Evolutionary conservation across 1,140 invertebrate genomes (phyloP).

Genomic region (Trichoplusia ni): DNA sequence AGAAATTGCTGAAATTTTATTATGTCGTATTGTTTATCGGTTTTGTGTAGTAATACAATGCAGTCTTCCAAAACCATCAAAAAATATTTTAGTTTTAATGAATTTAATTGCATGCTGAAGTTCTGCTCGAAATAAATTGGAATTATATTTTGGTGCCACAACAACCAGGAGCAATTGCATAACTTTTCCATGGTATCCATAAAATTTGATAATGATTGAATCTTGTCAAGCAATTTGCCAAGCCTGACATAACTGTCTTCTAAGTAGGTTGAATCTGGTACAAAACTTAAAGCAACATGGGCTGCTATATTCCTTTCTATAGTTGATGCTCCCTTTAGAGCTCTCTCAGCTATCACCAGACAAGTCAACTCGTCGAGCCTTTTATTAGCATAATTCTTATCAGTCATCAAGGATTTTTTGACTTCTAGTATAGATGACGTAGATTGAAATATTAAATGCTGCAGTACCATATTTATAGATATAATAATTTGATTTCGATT

Average conservation of each 20-base stretch:
- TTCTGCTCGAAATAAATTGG: conserved; percentile 89
- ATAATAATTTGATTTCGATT: conserved; percentile 83
- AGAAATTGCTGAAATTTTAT: conserved; percentile 63
- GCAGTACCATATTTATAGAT: conserved; percentile 85
- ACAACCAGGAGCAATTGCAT: conserved; percentile 90
- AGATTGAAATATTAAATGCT: conserved; percentile 86
- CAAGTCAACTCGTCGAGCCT: conserved; percentile 85
- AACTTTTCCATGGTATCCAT: conserved; percentile 83
- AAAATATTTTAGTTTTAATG: conserved; percentile 85
- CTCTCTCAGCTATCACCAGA: conserved; percentile 87
- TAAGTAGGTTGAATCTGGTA: conserved; percentile 81
- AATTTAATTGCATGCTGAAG: conserved; percentile 84
- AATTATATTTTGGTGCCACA: conserved; percentile 90
- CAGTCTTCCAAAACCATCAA: conserved; percentile 85
- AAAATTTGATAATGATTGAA: conserved; percentile 85
- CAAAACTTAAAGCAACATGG: conserved; percentile 86
- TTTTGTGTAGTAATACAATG: conserved; percentile 60
- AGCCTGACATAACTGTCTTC: conserved; percentile 82
- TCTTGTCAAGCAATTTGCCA: conserved; percentile 82
- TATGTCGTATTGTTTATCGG: conserved; percentile 54
- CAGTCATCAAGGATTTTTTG: conserved; percentile 75
- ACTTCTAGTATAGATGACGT: conserved; percentile 82
- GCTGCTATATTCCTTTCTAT: conserved; percentile 84
- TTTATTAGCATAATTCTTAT: conserved; percentile 79
- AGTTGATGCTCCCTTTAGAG: conserved; percentile 87